phyloP scores from a whole-genome alignment of 1,140 invertebrate genomes.

The Drosophila setifemur region DNA sequence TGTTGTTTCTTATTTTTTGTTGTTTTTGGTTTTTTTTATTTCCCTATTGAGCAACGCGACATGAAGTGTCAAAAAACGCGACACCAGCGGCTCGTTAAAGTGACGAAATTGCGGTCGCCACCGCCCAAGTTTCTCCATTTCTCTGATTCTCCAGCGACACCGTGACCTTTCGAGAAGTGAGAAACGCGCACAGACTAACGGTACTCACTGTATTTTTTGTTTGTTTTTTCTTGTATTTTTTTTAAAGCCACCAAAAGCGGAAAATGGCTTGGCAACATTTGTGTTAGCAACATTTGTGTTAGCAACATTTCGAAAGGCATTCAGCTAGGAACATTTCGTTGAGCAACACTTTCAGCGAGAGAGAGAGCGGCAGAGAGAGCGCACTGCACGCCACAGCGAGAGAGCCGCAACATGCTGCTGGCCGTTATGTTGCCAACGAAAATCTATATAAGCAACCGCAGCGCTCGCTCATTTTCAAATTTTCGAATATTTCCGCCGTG shows the following conservation, averaged over 20 bases:
- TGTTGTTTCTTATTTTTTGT: no score
- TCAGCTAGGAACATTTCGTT: no score
- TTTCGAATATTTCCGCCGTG: no score
- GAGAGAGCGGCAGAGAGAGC: background rate
- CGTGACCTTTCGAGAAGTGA: background rate
- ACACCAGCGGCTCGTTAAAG: background rate
- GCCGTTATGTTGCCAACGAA: background rate
- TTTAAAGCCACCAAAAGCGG: no score
- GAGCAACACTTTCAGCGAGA: no score
- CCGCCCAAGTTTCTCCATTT: background rate
- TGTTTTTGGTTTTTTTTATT: no score
- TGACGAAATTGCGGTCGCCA: background rate
- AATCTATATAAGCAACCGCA: no score
- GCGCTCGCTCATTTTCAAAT: no score
- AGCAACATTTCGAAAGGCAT: no score
- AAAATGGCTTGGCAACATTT: background rate
- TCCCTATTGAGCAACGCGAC: background rate
- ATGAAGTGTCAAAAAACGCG: background rate
- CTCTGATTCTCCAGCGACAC: background rate
- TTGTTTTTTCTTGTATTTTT: no score
- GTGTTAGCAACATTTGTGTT: background rate
- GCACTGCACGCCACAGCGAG: no score
- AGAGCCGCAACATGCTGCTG: background rate
- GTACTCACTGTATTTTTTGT: background rate
- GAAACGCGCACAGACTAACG: background rate